Percentiles rank a stretch among this genome's conserved stretches.
Conservation (phyloP, 2,797 vertebrate genomes). For the Okamejei kenojei region DNA sequence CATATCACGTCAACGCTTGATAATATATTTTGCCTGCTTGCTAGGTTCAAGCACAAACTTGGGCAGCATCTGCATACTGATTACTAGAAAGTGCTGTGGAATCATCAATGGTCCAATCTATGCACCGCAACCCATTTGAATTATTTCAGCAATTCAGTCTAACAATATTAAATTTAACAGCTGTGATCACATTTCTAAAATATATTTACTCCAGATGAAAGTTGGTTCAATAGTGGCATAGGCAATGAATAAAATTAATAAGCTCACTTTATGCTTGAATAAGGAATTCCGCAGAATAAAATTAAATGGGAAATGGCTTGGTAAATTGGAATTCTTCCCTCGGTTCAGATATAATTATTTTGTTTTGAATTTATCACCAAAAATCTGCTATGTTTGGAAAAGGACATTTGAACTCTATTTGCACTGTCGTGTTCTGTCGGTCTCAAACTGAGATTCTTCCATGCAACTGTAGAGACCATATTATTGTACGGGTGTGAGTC, state of each 20-base stretch:
- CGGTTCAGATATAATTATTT: neutral
- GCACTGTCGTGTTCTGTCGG: neutral
- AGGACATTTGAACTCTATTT: neutral
- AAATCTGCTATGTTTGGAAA: neutral
- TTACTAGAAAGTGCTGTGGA: neutral
- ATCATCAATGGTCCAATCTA: neutral
- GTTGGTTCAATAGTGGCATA: neutral
- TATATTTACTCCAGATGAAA: neutral
- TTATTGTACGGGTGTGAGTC: too few species aligned
- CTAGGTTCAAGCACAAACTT: neutral
- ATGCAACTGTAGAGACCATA: too few species aligned
- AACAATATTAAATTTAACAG: neutral
- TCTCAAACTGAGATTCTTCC: too few species aligned
- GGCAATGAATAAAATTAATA: conserved; percentile 13
- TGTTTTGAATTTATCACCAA: neutral
- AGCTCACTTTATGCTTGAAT: neutral
- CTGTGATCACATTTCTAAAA: neutral
- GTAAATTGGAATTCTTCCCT: conserved; percentile 1
- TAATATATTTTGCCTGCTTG: neutral
- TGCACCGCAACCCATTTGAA: neutral
- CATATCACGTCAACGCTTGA: too few species aligned
- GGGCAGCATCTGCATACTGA: too few species aligned
- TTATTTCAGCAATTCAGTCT: neutral
- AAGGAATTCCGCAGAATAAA: neutral
- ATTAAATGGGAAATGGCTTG: neutral